These are phyloP conservation scores for Plagodis dolabraria DNA, from an alignment of 2,888 invertebrate species.

Conservation along the genomic window DNA sequence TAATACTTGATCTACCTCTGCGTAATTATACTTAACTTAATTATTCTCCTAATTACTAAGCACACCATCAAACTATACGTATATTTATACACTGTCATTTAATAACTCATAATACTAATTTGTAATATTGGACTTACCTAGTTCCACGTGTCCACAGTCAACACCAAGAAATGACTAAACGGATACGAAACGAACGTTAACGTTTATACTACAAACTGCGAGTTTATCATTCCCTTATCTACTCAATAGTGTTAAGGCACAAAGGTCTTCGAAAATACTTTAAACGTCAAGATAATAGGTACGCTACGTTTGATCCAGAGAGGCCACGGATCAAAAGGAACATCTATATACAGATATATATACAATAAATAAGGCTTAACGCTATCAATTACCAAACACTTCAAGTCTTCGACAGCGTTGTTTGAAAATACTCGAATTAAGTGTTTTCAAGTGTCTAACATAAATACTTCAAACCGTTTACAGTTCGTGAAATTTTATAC, in stretches of 20 bases:
- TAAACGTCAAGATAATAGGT: slow-evolving; percentile 18
- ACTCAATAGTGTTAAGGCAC: neutral
- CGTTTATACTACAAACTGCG: slow-evolving; percentile 5
- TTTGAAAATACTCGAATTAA: neutral
- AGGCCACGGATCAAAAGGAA: neutral
- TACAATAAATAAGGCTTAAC: neutral
- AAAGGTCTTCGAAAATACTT: slow-evolving; percentile 11
- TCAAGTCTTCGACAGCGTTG: neutral
- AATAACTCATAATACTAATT: too few species aligned
- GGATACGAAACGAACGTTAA: slow-evolving; percentile 9
- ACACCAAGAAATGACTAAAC: slow-evolving; percentile 10
- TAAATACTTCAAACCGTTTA: neutral
- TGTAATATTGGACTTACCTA: too few species aligned
- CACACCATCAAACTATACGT: too few species aligned
- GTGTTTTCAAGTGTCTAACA: neutral
- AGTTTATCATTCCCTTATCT: slow-evolving; percentile 13
- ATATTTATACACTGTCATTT: too few species aligned
- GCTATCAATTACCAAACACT: neutral
- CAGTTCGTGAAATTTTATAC: neutral
- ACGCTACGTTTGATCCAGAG: neutral
- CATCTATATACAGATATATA: neutral
- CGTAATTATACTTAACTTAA: too few species aligned
- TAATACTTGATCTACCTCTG: too few species aligned
- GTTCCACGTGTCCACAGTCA: slow-evolving; percentile 2
- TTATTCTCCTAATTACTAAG: too few species aligned